phyloP scores from a whole-genome alignment of 2,888 invertebrate species.

The Morinoia aosen region DNA sequence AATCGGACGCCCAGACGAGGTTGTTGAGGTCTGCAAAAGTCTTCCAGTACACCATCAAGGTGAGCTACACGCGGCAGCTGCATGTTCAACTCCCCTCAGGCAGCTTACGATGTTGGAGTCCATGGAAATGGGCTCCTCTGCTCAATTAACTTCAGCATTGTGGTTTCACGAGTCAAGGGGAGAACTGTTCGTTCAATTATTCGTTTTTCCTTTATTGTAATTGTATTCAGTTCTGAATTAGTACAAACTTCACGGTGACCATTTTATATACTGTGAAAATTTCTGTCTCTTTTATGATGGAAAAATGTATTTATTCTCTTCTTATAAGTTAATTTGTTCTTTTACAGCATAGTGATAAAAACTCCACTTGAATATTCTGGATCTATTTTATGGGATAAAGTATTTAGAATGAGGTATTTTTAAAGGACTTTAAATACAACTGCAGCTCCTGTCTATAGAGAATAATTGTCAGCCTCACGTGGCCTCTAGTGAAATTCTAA shows the following conservation, averaged over 20 bases:
- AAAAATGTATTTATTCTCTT: neutral
- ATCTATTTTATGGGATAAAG: neutral
- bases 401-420: neutral
- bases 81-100: neutral
- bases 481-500: too few species aligned
- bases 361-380: neutral
- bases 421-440: neutral
- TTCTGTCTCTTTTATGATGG: neutral
- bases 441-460: neutral
- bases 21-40: constrained; percentile 83
- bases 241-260: too few species aligned
- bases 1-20: constrained; percentile 89
- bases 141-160: too few species aligned
- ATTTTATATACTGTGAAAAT: neutral
- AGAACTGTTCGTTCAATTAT: too few species aligned
- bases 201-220: too few species aligned
- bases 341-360: neutral
- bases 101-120: neutral
- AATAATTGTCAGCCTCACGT: neutral
- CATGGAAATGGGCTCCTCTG: too few species aligned
- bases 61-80: constrained; percentile 64
- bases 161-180: too few species aligned
- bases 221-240: too few species aligned
- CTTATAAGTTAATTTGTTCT: neutral
- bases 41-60: constrained; percentile 75